Evolutionary conservation across 2,113 vertebrate genomes (phyloP), one percentile per base, ranked within the genome.

Genomic region (Urocolius indicus): DNA sequence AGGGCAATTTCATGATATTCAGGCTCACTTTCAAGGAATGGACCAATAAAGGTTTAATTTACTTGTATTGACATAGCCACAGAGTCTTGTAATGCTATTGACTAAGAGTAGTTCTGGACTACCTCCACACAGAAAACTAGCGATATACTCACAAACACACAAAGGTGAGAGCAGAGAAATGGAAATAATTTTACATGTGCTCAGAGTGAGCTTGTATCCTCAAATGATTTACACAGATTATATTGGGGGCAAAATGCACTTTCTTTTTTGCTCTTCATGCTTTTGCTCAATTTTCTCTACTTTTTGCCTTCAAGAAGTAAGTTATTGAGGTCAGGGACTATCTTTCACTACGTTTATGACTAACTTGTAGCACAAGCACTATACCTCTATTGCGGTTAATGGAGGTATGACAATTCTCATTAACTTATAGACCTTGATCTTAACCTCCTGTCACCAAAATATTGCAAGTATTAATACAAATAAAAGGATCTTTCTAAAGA

Each of bases 131-230:
- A 57, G 27, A 52, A 69, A 52, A 5, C 30, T 58, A 14, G 8
- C 11, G 6, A 12, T 66, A 52, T 41, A 54, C 9, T 3, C 62
- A 72, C 20, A 74, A 65, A 57, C 9, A 19, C 15, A 36, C 8
- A 32, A 14, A 13, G 4, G 5, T 1, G 2, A 68, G 16, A 72
- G 3, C 9, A 62, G 36, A 86, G 52, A 57, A 43, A 8, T 72
- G 5, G 2, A 48, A 67, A 67, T 0, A 3, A 3, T 45, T 59
- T 5, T 22, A n/a, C 0, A 0, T 6, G 3, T 5, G 9, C 38
- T 83, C 54, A 69, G 66, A 61, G 54, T 3, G 3, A 91, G 19
- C 16, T 61, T 5, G 0, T 29, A 58, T 22, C 52, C 23, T 87
- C 21, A 57, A 41, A 49, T 54, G 19, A 36, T 6, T 11, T 6